Evolutionary conservation across 2,888 invertebrate species (phyloP), one percentile per base, ranked within the genome.

Genomic region (Chrysomela aeneicollis): DNA sequence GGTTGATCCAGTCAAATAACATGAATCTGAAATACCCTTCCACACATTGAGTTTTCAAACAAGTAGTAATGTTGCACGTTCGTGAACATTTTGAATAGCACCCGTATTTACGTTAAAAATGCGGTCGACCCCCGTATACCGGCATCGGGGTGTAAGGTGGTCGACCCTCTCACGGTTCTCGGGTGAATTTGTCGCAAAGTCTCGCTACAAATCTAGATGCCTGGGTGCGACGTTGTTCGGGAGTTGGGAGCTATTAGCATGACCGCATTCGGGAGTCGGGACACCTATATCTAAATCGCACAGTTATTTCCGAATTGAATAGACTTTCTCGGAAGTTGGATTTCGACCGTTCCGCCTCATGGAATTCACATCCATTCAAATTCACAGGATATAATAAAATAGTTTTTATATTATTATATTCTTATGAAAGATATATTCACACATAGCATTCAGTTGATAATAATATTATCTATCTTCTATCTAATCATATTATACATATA

Each of bases 201-300:
- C 22, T 17, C 35, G 35, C 53, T 32, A 17, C 53, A 37, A 54
- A 54, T 42, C 37, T 37, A 54, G 54, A 37, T 54, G 37, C 30
- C 37, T 35, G 10, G 54, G 35, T 37, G 37, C 54, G 54, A 37
- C 37, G 19, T 37, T 32, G 21, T 35, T 54, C 37, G n/a, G 42
- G n/a, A 54, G 37, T 32, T 37, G 15, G 19, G 19, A 35, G 35
- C 54, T 42, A 54, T 54, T 54, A 54, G 19, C 54, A 37, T 19
- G 54, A 54, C 54, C 54, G 35, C 42, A 54, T n/a, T 42, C 15
- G 15, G 42, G 42, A 42, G n/a, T 42, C 15, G 15, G 42, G 42
- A 42, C 42, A 42, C 42, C 42, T 42, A n/a, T 42, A 42, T 42
- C 42, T 42, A 42, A 42, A 42, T 42, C 1, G 42, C 42, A 3